Evolutionary conservation across 1,140 invertebrate genomes (phyloP).

Genomic region (Drosophila burlai): DNA sequence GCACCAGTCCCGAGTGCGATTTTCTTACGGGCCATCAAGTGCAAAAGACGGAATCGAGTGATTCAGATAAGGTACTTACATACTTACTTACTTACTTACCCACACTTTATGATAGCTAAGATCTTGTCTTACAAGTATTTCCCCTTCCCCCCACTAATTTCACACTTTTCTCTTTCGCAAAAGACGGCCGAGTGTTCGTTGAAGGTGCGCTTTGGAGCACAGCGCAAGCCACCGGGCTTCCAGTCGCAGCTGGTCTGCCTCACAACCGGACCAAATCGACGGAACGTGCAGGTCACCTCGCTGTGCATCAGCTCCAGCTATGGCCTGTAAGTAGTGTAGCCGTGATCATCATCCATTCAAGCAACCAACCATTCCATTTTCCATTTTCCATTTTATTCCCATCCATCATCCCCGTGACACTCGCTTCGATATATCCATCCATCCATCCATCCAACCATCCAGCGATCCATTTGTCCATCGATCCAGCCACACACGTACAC

Average conservation of each 20-base stretch:
- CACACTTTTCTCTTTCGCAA: not conserved
- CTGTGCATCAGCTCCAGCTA: constrained; percentile 98
- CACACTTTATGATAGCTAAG: not conserved
- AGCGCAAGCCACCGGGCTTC: constrained; percentile 95
- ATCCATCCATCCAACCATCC: constrained; percentile 21
- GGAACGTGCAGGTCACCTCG: constrained; percentile 93
- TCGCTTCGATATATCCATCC: constrained; percentile 12
- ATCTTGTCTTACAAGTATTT: not conserved
- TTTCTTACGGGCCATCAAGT: constrained; percentile 88
- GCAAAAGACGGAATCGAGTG: constrained; percentile 87
- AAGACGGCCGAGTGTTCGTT: constrained; percentile 86
- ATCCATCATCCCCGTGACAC: constrained; percentile 26
- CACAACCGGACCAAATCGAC: constrained; percentile 92
- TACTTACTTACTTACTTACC: no score
- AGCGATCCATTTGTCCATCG: constrained; percentile 28
- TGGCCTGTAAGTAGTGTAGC: constrained; percentile 93
- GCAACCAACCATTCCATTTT: constrained; percentile 14
- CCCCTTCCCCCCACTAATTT: not conserved
- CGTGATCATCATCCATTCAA: constrained; percentile 14
- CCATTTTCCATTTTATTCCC: constrained; percentile 6
- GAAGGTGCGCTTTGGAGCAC: constrained; percentile 91
- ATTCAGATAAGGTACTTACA: constrained; percentile 86
- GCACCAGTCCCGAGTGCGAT: constrained; percentile 92
- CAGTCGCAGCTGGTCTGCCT: constrained; percentile 98
- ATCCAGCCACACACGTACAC: constrained; percentile 58